Base-by-base conservation (phyloP, 2,888 invertebrate genomes). In the Apodemia mormo region DNA sequence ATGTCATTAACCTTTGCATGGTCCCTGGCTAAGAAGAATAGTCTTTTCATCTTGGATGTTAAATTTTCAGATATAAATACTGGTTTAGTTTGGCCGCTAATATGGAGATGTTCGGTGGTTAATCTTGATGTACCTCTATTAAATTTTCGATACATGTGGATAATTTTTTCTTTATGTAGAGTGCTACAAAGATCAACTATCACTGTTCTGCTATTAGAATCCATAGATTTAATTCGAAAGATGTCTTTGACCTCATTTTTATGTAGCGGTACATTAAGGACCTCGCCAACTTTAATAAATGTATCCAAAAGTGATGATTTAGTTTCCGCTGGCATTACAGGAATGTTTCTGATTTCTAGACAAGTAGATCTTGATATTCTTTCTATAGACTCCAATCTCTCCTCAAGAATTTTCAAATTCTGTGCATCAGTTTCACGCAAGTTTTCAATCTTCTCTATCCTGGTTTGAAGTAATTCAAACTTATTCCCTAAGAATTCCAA, bases 301-400 rank as follows among this genome's bases (percentile, higher is more conserved):
- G 68, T 73, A 10, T 68, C 29, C 1, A 73, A 8, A 0, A 73
- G 33, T 10, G 33, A 29, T 1, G 33, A 30, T 45, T 73, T 73
- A 9, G 66, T 66, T 61, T 73, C 73, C 1, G 54, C 6, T 1
- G 65, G 65, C 0, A 9, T 2, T 6, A 40, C 9, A 1, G 73
- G 73, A n/a, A 73, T 52, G 58, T 71, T 71, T 54, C 67, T 68
- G n/a, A 73, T 65, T 43, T 73, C 73, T 4, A 71, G 2, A 37
- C 73, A 73, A 8, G 73, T 61, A 1, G 71, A 65, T 58, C 71
- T 70, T 7, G 61, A 22, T 29, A 10, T 30, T n/a, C 68, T 22
- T 37, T 71, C 70, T 0, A 43, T 52, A 3, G 43, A 43, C 22
- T 73, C 71, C 3, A 73, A 6, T 68, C 56, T 66, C 1, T 70